Percentiles rank a stretch among this genome's conserved stretches.
phyloP scores from a whole-genome alignment of 2,113 vertebrate species.

The Candoia aspera region DNA sequence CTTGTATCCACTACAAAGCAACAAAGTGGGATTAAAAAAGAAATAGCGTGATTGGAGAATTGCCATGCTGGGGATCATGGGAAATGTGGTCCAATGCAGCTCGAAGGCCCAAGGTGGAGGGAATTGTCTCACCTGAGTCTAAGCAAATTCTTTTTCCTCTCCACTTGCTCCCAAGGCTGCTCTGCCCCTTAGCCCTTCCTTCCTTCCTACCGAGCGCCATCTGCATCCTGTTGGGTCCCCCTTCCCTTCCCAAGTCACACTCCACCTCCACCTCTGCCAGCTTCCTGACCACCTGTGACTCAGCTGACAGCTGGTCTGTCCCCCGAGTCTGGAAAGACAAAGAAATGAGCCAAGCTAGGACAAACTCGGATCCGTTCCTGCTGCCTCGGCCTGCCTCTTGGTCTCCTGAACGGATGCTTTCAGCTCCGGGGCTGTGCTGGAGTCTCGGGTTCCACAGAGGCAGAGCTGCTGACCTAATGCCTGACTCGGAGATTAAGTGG shows the following conservation, averaged over 20 bases:
- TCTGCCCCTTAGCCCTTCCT: not conserved
- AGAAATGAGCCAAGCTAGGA: not conserved
- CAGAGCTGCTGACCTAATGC: no score
- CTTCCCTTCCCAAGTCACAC: conserved; percentile 3
- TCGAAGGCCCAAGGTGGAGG: not conserved
- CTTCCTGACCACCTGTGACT: conserved; percentile 12
- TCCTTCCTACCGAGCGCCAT: not conserved
- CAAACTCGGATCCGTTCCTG: not conserved
- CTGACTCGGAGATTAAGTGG: not conserved
- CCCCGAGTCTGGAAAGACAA: conserved; percentile 4
- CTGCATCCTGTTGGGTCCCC: conserved; percentile 23
- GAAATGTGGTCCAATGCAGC: not conserved
- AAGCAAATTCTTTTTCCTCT: not conserved
- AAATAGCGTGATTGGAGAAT: not conserved
- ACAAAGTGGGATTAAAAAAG: not conserved
- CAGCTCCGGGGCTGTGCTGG: not conserved
- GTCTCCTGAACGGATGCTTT: not conserved
- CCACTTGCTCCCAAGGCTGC: not conserved
- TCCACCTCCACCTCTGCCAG: not conserved
- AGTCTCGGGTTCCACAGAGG: not conserved
- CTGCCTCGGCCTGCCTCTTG: not conserved
- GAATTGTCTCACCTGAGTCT: not conserved
- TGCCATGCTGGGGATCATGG: not conserved
- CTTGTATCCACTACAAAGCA: not conserved
- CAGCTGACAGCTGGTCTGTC: conserved; percentile 30